Conservation (phyloP, 2,113 vertebrate genomes). For the Ciconia stormi region DNA sequence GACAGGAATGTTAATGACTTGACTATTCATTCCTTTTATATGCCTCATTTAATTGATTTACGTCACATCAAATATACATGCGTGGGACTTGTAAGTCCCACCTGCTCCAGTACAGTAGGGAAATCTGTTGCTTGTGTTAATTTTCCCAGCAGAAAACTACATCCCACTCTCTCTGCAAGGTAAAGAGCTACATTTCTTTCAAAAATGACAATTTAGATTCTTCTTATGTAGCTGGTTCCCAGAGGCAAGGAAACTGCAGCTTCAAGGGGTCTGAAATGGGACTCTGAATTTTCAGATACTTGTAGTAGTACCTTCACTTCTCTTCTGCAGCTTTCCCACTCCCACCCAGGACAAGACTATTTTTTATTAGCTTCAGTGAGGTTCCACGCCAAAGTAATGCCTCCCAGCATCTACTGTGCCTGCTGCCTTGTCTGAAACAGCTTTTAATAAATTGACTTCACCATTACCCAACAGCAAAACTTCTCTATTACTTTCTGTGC, state of each 20-base stretch:
- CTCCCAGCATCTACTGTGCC: background rate
- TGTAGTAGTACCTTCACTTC: background rate
- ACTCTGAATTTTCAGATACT: background rate
- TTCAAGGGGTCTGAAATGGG: background rate
- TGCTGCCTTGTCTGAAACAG: background rate
- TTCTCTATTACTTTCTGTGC: background rate
- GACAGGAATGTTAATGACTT: constrained; percentile 8
- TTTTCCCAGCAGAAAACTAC: background rate
- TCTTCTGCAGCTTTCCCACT: background rate
- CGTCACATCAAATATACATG: background rate
- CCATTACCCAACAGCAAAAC: background rate
- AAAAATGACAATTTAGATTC: background rate
- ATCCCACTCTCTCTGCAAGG: background rate
- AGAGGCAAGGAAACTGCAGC: background rate
- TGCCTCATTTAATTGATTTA: constrained; percentile 21
- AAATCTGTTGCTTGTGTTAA: background rate
- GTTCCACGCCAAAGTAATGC: background rate
- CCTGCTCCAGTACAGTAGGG: background rate
- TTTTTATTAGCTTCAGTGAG: background rate
- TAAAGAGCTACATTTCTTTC: background rate
- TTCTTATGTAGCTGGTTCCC: background rate
- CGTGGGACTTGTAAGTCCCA: background rate
- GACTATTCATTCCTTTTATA: background rate
- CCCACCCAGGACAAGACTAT: background rate
- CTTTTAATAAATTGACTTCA: background rate